Evolutionary conservation across 2,113 vertebrate species (phyloP).

Genomic region (Rissa tridactyla): DNA sequence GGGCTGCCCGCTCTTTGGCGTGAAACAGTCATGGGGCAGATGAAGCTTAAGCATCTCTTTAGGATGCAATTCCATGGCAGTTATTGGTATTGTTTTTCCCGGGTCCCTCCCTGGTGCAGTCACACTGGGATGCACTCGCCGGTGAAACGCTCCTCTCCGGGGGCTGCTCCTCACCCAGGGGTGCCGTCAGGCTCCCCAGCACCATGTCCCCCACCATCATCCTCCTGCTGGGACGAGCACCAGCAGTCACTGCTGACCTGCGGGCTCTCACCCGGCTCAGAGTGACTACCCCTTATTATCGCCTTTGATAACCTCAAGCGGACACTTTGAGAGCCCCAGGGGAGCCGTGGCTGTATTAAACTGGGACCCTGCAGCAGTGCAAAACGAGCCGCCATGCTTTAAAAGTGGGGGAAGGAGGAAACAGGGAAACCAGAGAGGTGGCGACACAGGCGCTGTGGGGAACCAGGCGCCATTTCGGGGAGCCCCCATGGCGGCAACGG

Average conservation of each 20-base stretch:
- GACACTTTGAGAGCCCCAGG: too few species aligned
- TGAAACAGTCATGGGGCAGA: too few species aligned
- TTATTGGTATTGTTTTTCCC: neutral
- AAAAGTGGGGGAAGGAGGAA: fast-evolving
- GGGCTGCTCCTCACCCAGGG: neutral
- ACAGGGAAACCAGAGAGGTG: neutral
- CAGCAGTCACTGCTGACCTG: neutral
- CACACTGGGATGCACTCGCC: neutral
- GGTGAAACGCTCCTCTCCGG: neutral
- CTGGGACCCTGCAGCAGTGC: fast-evolving
- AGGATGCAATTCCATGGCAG: neutral
- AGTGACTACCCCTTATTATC: fast-evolving
- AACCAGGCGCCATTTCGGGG: neutral
- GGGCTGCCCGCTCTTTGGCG: neutral
- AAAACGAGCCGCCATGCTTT: neutral
- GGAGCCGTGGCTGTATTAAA: fast-evolving
- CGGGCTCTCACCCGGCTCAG: fast-evolving
- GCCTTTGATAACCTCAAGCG: neutral
- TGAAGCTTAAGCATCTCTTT: neutral
- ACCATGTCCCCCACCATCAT: neutral
- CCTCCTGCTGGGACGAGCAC: neutral
- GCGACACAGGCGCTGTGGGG: fast-evolving
- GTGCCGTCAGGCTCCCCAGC: neutral
- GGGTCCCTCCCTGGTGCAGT: neutral
- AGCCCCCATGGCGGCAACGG: neutral